Base-by-base conservation (phyloP, 2,797 vertebrate genomes). In the Enteromius mattozi region DNA sequence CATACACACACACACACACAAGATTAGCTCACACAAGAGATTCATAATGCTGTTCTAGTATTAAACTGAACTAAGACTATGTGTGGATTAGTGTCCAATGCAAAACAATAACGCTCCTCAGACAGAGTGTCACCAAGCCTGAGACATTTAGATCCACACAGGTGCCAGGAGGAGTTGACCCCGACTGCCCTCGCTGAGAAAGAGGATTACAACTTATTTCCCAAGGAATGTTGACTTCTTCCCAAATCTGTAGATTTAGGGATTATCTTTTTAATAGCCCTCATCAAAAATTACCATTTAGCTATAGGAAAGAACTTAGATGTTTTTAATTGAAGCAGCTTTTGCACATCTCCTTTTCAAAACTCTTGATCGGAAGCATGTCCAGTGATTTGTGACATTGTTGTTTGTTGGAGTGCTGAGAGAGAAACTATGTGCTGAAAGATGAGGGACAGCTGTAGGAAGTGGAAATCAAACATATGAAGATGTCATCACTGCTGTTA, bases 401-500 rank as follows among this genome's bases (percentile, higher is more conserved):
- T 47, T 27, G n/a, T 66, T 42, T 78, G 30, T 49, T n/a, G 63
- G 47, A 71, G 40, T 8, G 72, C 33, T 33, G 74, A 45, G 35
- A 68, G 33, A 85, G 72, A 27, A 24, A 24, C 19, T 65, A 65
- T 21, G 54, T n/a, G 33, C 51, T 33, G 70, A 51, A 86, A 75
- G 30, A 61, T 54, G 69, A 80, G 74, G 24, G 74, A 78, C 80
- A 85, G 76, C 72, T 81, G 82, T 78, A 90, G 90, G 89, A 93
- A 91, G 88, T 84, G 75, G 85, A 89, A 88, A 87, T 71, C 16
- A 71, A 88, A 87, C 49, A 17, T 89, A 86, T 83, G 83, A 82
- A 88, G 88, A 89, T 91, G 88, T 81, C 70, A 91, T 92, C 82
- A 49, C 83, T 63, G 86, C 75, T 80, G 90, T 87, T 90, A 90